Percentiles rank a stretch among this genome's conserved stretches.
phyloP scores from a whole-genome alignment of 2,797 vertebrate species.

The Spondyliosoma cantharus region DNA sequence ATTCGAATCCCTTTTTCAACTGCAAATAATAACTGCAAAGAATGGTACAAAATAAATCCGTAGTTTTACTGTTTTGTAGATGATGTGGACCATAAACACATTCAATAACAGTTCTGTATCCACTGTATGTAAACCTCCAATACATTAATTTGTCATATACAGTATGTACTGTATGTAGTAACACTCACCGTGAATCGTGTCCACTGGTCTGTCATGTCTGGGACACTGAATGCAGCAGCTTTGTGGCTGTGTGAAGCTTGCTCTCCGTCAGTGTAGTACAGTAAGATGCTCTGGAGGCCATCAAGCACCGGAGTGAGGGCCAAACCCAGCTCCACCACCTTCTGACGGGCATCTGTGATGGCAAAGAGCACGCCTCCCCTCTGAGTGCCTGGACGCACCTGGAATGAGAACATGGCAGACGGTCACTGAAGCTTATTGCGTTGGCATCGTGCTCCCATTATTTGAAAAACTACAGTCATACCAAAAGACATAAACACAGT shows the following conservation, averaged over 20 bases:
- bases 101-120: neutral
- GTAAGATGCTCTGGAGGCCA: constrained; percentile 85
- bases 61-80: neutral
- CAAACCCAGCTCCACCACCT: constrained; percentile 90
- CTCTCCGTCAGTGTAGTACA: constrained; percentile 89
- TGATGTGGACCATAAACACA: neutral
- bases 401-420: neutral
- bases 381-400: constrained; percentile 81
- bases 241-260: constrained; percentile 84
- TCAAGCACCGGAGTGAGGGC: constrained; percentile 85
- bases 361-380: constrained; percentile 91
- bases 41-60: neutral
- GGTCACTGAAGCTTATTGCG: neutral
- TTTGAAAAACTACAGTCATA: neutral
- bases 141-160: neutral
- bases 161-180: neutral
- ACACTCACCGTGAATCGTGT: constrained; percentile 85
- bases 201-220: constrained; percentile 91
- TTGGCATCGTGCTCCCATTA: neutral
- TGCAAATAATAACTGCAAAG: neutral
- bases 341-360: constrained; percentile 90
- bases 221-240: constrained; percentile 88
- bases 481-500: neutral
- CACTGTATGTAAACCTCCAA: neutral
- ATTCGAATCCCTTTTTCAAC: neutral